Evolutionary conservation across 1,140 invertebrate genomes (phyloP).

Genomic region (Drosophila nasuta): DNA sequence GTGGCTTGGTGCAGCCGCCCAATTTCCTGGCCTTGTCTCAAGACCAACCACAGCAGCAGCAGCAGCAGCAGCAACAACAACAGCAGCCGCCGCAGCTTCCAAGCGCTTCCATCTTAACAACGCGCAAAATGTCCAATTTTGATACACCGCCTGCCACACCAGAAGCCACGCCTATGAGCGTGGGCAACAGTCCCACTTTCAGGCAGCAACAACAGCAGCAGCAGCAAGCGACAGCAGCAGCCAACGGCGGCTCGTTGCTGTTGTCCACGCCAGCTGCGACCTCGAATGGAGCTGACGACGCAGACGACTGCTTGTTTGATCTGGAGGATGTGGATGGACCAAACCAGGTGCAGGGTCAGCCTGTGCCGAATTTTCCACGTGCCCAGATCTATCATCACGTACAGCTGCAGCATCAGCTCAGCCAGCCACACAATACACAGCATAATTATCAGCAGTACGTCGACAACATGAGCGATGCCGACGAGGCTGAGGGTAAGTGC

Average conservation of each 20-base stretch:
- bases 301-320: constrained; percentile 79
- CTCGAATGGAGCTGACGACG: constrained; percentile 37
- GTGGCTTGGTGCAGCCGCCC: constrained; percentile 55
- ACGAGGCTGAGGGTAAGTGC: constrained; percentile 74
- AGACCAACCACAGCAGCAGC: constrained; percentile 47
- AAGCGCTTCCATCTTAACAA: constrained; percentile 40
- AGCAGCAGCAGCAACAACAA: constrained; percentile 53
- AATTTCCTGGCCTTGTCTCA: constrained; percentile 55
- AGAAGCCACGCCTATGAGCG: constrained; percentile 84
- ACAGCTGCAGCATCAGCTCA: constrained; percentile 49
- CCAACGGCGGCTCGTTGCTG: constrained; percentile 13
- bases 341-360: constrained; percentile 10
- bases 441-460: constrained; percentile 48
- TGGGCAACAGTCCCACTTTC: constrained; percentile 83
- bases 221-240: constrained; percentile 30
- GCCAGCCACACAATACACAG: constrained; percentile 43
- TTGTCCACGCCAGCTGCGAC: constrained; percentile 7
- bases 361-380: constrained; percentile 17
- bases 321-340: constrained; percentile 74
- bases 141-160: constrained; percentile 84
- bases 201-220: constrained; percentile 71
- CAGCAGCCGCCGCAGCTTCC: constrained; percentile 47
- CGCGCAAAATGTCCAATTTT: constrained; percentile 77
- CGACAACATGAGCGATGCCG: constrained; percentile 76
- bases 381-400: constrained; percentile 31